phyloP scores from a whole-genome alignment of 1,140 invertebrate species.

The Procambarus clarkii region DNA sequence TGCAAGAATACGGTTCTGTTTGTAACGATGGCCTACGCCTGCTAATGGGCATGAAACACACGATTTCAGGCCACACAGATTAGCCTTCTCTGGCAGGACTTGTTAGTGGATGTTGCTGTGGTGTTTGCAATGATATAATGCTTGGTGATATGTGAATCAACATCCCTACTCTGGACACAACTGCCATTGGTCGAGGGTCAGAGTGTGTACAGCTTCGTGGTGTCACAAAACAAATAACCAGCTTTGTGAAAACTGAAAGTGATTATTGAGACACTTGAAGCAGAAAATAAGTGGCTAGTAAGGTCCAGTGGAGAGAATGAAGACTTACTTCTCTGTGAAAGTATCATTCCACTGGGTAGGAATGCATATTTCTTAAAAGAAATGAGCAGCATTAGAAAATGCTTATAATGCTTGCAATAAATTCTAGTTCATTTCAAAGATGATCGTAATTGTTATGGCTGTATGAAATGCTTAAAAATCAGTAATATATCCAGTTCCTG shows the following conservation, averaged over 20 bases:
- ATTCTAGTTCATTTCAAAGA: conserved; percentile 49
- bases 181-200: conserved; percentile 36
- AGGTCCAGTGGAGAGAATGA: conserved; percentile 35
- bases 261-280: conserved; percentile 40
- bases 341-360: conserved; percentile 45
- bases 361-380: conserved; percentile 39
- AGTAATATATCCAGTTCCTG: conserved; percentile 62
- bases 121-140: conserved; percentile 27
- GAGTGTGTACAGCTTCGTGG: conserved; percentile 48
- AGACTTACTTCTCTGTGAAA: conserved; percentile 2
- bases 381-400: conserved; percentile 49
- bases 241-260: conserved; percentile 41
- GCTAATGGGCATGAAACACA: conserved; percentile 64
- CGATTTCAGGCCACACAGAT: conserved; percentile 59
- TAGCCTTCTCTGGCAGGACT: conserved; percentile 47
- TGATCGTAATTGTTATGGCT: conserved; percentile 48
- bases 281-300: conserved; percentile 27
- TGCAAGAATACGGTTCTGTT: conserved; percentile 32
- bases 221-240: conserved; percentile 52
- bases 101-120: conserved; percentile 31
- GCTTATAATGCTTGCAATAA: conserved; percentile 56
- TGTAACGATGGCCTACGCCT: conserved; percentile 50
- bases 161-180: conserved; percentile 42
- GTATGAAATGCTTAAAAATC: conserved; percentile 53
- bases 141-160: conserved; percentile 42